phyloP scores from a whole-genome alignment of 1,140 invertebrate species.

The Cheumatopsyche charites region DNA sequence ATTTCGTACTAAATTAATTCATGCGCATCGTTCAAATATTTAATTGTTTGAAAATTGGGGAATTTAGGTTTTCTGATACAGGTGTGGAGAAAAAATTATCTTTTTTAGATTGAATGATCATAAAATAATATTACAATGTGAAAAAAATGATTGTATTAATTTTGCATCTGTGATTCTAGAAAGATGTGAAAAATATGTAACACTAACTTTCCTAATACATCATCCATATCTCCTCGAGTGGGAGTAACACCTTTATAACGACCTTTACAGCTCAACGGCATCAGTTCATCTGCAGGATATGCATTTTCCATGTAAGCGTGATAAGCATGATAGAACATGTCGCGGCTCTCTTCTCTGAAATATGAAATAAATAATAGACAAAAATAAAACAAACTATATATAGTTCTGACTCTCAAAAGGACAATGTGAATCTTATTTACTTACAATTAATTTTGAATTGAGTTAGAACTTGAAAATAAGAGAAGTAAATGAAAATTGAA shows the following conservation, averaged over 20 bases:
- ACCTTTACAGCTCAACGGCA: constrained; percentile 95
- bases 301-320: constrained; percentile 96
- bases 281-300: constrained; percentile 97
- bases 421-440: no score
- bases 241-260: constrained; percentile 85
- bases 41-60: no score
- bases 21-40: no score
- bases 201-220: constrained; percentile 93
- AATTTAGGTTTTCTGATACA: no score
- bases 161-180: background rate
- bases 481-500: no score
- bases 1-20: no score
- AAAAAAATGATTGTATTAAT: background rate
- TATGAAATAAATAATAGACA: no score
- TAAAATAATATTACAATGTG: background rate
- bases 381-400: background rate
- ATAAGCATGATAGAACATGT: constrained; percentile 99
- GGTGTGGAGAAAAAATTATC: no score
- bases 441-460: no score
- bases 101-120: background rate
- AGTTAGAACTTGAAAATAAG: no score
- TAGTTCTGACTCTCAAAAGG: background rate
- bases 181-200: constrained; percentile 20
- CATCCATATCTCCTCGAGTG: constrained; percentile 94
- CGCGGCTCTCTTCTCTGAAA: constrained; percentile 81